Evolutionary conservation across 2,888 invertebrate genomes (phyloP), one percentile per base, ranked within the genome.

Genomic region (Mayetiola destructor): DNA sequence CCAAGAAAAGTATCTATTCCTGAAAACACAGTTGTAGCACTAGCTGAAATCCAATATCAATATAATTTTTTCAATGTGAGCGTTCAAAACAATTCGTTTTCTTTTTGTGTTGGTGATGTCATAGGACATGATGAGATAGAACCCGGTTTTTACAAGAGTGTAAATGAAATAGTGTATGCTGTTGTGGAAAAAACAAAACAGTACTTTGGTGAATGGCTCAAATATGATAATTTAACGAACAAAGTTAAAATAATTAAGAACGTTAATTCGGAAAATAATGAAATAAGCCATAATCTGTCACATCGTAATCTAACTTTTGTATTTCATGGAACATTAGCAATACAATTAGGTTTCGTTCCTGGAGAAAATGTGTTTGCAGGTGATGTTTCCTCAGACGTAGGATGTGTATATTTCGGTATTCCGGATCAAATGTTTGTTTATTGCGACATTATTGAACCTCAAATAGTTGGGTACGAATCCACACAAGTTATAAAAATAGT

Each of bases 341-440:
- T 29, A 2, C 40, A 56, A n/a, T 5, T 56, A n/a, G 56, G 56
- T 3, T 56, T 39, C 16, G 2, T 2, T 12, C 56, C 56, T 2
- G 12, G 16, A 40, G 12, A 39, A 1, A 20, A 56, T 29, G 12
- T 56, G n/a, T 29, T 39, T 2, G 3, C n/a, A 6, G 2, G 12
- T 16, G 2, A 29, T n/a, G 30, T 37, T 5, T 37, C 56, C 5
- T 27, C 56, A 8, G 18, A 40, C 20, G 18, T n/a, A 14, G 36
- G 27, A n/a, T 27, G 29, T 16, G 16, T 40, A 14, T 9, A n/a
- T 18, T 23, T 39, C 10, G 39, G 39, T 18, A 23, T 56, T 18
- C 27, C 37, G 2, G 56, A 56, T 18, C 36, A 39, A 29, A 29
- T 56, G 27, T 18, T 56, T 16, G 18, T 56, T 10, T 56, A 56